A percentile compares a stretch with the other conserved stretches of the same genome.
Evolutionary conservation across 2,797 vertebrate genomes (phyloP).

Genomic region (Labeo calbasu): DNA sequence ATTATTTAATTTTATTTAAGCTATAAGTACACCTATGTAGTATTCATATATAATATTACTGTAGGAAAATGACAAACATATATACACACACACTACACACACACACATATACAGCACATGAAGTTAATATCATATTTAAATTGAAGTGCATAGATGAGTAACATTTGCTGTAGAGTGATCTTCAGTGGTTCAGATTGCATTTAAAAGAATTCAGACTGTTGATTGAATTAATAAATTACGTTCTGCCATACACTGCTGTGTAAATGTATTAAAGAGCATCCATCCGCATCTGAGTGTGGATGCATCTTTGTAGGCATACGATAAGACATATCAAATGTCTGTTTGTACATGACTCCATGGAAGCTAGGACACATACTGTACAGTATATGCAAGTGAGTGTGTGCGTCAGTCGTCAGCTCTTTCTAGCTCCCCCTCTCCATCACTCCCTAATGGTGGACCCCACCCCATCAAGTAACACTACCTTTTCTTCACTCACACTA

Average conservation of each 20-base stretch:
- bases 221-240: background rate
- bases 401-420: conserved; percentile 33
- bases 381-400: conserved; percentile 4
- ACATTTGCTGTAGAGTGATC: background rate
- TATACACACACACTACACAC: too few relatives aligned
- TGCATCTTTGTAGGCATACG: background rate
- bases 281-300: background rate
- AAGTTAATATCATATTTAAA: too few relatives aligned
- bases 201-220: background rate
- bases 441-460: conserved; percentile 40
- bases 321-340: background rate
- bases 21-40: too few relatives aligned
- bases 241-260: background rate
- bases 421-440: conserved; percentile 46
- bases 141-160: background rate
- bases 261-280: conserved; percentile 4
- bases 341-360: conserved; percentile 1
- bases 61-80: too few relatives aligned
- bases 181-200: background rate
- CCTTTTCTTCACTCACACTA: conserved; percentile 44
- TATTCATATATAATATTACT: too few relatives aligned
- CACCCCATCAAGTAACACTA: conserved; percentile 48
- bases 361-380: background rate
- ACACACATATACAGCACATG: too few relatives aligned
- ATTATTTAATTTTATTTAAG: background rate